These are phyloP conservation scores for Agapetus fuscipes DNA, from an alignment of 2,888 invertebrate species.

Conservation along the genomic window DNA sequence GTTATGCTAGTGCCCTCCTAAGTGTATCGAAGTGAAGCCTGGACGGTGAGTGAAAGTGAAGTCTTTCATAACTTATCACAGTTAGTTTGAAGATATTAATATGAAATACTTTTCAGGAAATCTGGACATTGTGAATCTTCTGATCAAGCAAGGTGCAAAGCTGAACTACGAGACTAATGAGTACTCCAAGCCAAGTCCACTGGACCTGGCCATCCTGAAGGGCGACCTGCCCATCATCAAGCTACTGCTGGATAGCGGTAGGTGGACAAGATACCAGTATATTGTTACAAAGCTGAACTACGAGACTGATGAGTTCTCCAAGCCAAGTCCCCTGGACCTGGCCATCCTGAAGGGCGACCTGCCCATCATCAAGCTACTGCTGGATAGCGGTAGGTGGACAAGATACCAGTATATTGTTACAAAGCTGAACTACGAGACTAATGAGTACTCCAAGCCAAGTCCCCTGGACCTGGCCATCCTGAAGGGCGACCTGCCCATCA, in stretches of 20 bases:
- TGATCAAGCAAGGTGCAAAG: slow-evolving; percentile 74
- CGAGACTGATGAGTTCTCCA: slow-evolving; percentile 50
- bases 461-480: slow-evolving; percentile 79
- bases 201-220: slow-evolving; percentile 78
- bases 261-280: too few relatives aligned
- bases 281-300: slow-evolving; percentile 69
- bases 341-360: slow-evolving; percentile 77
- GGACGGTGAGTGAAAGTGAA: too few relatives aligned
- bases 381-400: slow-evolving; percentile 52
- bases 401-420: too few relatives aligned
- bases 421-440: slow-evolving; percentile 52
- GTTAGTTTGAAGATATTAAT: too few relatives aligned
- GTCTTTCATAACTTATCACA: too few relatives aligned
- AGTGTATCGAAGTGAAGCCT: too few relatives aligned
- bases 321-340: slow-evolving; percentile 74
- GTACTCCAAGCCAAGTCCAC: slow-evolving; percentile 63
- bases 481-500: slow-evolving; percentile 65
- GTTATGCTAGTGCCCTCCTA: too few relatives aligned
- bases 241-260: slow-evolving; percentile 61
- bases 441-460: slow-evolving; percentile 61
- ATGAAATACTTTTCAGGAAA: slow-evolving; percentile 49
- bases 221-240: slow-evolving; percentile 66
- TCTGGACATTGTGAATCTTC: slow-evolving; percentile 61
- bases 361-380: slow-evolving; percentile 57
- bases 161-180: slow-evolving; percentile 55